Evolutionary conservation across 2,888 invertebrate species (phyloP), one percentile per base, ranked within the genome.

Genomic region (Mallateleia sp.): DNA sequence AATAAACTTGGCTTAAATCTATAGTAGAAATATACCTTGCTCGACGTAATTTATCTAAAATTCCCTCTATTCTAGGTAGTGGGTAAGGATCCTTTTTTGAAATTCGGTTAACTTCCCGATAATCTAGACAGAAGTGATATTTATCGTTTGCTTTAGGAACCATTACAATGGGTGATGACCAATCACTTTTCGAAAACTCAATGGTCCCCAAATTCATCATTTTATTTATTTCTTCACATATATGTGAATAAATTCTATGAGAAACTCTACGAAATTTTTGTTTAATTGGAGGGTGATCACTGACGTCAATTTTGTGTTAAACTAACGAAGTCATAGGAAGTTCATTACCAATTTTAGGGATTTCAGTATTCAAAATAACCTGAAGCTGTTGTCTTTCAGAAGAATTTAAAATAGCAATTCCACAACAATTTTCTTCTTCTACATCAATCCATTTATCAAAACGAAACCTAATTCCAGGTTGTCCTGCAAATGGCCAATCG

Each of bases 191-290:
- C 1, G 72, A 84, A 0, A 34, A 47, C n/a, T 84, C 75, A 0
- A 94, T 90, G 0, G 93, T 90, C 0, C 90, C 91, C 0, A 87
- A 34, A 0, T 38, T 60, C 0, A 94, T 32, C 93, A 94, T 93
- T 0, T 90, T 62, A 38, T 93, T 92, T 0, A 94, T 84, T 75
- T 93, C 93, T 1, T 20, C 18, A 22, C 77, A 38, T 11, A 87
- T 80, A 0, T 22, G 22, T 7, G 47, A 69, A 6, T 52, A 52
- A 0, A 78, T 62, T 1, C 25, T 45, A 0, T 77, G 81, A 0
- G 78, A 80, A 0, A 84, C 80, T 8, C 15, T 34, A 20, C 81
- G 60, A 6, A 66, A 67, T 15, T 52, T 54, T 42, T 78, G 80
- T 8, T 64, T 34, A 2, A 52, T 22, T 7, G 52, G 18, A 84